These are phyloP conservation scores for Aphelinus certus DNA, from an alignment of 1,140 invertebrate genomes.

Conservation along the genomic window DNA sequence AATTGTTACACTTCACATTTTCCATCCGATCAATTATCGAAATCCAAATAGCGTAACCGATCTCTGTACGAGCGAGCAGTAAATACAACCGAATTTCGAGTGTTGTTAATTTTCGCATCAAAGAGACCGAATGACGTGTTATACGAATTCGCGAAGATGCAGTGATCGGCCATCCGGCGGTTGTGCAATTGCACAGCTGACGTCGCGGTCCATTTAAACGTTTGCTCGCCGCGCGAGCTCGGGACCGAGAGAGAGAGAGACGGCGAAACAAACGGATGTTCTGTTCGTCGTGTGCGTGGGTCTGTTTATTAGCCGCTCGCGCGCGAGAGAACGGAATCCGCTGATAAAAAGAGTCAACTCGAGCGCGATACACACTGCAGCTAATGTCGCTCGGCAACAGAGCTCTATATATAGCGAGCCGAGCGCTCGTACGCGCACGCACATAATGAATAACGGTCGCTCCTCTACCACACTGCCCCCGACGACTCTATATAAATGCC, in stretches of 20 bases:
- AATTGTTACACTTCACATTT: no score
- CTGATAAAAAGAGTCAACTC: constrained; percentile 25
- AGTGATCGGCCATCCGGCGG: not conserved
- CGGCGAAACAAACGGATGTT: constrained; percentile 20
- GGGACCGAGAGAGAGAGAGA: no score
- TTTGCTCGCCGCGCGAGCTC: not conserved
- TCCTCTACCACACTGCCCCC: not conserved
- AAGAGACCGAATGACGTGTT: no score
- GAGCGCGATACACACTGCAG: constrained; percentile 8
- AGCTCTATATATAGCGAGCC: constrained; percentile 16
- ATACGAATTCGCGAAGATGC: no score
- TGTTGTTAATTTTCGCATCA: no score
- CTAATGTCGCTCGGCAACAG: constrained; percentile 18
- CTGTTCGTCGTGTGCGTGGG: not conserved
- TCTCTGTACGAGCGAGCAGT: no score
- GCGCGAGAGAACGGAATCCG: not conserved
- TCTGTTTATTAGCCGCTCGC: no score
- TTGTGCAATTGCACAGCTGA: constrained; percentile 32
- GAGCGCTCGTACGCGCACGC: not conserved
- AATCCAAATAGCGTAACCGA: no score
- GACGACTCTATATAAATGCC: not conserved
- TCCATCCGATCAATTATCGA: no score
- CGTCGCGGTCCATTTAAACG: constrained; percentile 21
- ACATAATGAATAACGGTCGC: constrained; percentile 13
- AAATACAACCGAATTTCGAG: no score